These are phyloP conservation scores for Dasyornis broadbenti DNA, from an alignment of 2,113 vertebrate genomes.

Conservation along the genomic window DNA sequence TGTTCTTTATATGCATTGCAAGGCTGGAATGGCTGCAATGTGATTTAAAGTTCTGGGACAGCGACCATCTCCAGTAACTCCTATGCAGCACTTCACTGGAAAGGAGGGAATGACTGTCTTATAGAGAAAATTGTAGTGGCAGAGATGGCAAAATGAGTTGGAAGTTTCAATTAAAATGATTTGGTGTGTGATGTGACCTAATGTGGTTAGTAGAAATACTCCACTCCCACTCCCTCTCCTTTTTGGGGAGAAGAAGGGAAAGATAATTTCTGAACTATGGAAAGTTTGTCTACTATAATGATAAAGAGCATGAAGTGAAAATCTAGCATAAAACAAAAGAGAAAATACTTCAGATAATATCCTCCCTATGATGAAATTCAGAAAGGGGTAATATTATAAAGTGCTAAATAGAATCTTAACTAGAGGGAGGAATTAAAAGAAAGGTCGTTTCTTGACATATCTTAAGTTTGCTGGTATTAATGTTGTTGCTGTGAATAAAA, in stretches of 20 bases:
- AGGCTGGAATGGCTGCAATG: neutral
- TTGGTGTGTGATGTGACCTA: neutral
- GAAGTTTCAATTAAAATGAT: neutral
- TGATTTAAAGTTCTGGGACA: neutral
- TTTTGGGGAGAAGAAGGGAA: neutral
- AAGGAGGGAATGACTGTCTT: neutral
- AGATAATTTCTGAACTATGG: neutral
- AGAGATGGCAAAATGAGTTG: neutral
- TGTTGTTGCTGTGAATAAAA: neutral
- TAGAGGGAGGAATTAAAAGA: neutral
- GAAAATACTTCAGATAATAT: neutral
- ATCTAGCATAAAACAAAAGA: neutral
- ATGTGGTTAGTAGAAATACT: neutral
- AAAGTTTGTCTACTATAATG: neutral
- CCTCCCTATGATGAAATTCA: neutral
- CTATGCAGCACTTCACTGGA: neutral
- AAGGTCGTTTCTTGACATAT: neutral
- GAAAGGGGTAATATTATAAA: neutral
- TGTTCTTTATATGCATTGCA: neutral
- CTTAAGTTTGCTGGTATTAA: neutral
- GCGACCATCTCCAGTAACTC: neutral
- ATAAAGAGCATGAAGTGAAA: neutral
- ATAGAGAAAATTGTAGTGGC: neutral
- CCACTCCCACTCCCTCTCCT: accelerated
- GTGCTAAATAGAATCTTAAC: neutral